Base-by-base conservation (phyloP, 2,797 vertebrate genomes). In the Anabacerthia variegaticeps region DNA sequence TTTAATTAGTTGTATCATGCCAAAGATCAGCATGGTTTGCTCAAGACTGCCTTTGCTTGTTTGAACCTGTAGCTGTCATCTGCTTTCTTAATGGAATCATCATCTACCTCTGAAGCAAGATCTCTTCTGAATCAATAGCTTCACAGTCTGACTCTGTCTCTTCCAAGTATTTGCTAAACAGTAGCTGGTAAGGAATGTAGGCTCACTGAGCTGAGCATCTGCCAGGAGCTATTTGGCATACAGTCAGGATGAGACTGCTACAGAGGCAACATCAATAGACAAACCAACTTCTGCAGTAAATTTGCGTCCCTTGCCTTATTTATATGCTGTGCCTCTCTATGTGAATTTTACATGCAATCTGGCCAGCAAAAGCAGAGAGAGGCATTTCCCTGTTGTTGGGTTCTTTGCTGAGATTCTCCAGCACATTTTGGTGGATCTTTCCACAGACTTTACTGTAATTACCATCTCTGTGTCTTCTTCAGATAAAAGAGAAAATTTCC, bases 151-250 rank as follows among this genome's bases (percentile, higher is more conserved):
- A 90, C 76, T 89, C 81, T 77, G 52, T 65, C 63, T 93, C 75
- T 85, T 80, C 77, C 46, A 89, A 75, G 72, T 58, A 74, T 87
- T 91, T 83, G 26, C 66, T 93, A 90, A 96, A 93, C 81, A 77
- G 72, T 95, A 62, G 76, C 91, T 94, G 72, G 68, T 92, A 43
- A 85, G 72, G 72, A 91, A 52, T 44, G 78, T 55, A 43, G 61
- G 65, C 81, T 96, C 27, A 34, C 75, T 75, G 93, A 91, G 84
- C 54, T 48, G 81, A 94, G 84, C 89, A 92, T 94, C 78, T 96
- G 95, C 93, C 81, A 91, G 75, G n/a, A 96, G 93, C 54, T 75
- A 80, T 89, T 89, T 95, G 86, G 87, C 95, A 77, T 68, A 80
- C 3, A 2, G 72, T 93, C 81, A 92, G 52, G 36, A 80, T 48